Base-by-base conservation (phyloP, 2,113 vertebrate species). In the Sapajus apella region DNA sequence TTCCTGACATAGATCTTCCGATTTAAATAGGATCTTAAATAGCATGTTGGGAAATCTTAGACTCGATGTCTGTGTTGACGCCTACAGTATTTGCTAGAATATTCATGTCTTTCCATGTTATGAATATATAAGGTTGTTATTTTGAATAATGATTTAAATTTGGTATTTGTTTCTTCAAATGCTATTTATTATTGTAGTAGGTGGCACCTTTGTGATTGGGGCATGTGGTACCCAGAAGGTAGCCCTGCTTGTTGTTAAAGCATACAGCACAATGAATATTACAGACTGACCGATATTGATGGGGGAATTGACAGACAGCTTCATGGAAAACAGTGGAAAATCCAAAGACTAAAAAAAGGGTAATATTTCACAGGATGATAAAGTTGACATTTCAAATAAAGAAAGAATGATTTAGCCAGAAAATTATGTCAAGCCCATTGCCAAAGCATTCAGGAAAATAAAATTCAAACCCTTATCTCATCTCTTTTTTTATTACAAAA, bases 1-100 rank as follows among this genome's bases (percentile, higher is more conserved):
- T 94, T 94, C 27, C 32, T 87, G 68, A 73, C 35, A 13, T 30
- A 35, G 23, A 37, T 58, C 43, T 85, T 92, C 66, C 12, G 30
- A 61, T 58, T 64, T 90, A 86, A 66, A 35, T 75, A 82, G 25
- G n/a, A 55, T 85, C 92, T 94, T 86, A 95, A 90, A 81, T 73
- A 80, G n/a, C n/a, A 58, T 32, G 16, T 70, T 87, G 21, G 82
- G 56, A 91, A 92, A 91, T 85, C 32, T 47, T 91, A 88, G 32
- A 73, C 47, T 87, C 80, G 32, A 16, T 94, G 66, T 95, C 52
- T 73, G 6, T 91, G 52, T 94, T 64, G 82, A 72, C 61, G 37
- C 91, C 52, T 50, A 40, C 0, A 21, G 21, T 81, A 4, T 52
- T 89, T 83, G 47, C 77, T 92, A 75, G 52, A 90, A 50, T 95